Percentiles rank a stretch among this genome's conserved stretches.
phyloP scores from a whole-genome alignment of 2,113 vertebrate species.

The Limnothrissa miodon region DNA sequence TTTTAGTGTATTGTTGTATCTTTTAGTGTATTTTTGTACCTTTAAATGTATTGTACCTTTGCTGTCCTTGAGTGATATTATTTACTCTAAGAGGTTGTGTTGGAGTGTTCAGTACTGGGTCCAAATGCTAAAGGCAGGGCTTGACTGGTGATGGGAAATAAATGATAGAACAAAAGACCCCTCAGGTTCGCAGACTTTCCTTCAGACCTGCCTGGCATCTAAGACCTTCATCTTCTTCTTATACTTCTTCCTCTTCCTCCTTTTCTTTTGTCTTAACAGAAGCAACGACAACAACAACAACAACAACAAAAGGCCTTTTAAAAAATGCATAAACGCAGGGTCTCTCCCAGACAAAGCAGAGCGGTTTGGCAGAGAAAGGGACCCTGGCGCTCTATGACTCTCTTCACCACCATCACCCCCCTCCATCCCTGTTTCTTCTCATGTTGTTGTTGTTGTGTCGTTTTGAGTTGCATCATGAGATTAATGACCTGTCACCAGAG shows the following conservation, averaged over 20 bases:
- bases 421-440: background rate
- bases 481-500: constrained; percentile 45
- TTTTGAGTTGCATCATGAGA: constrained; percentile 37
- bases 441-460: constrained; percentile 16
- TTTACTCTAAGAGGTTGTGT: background rate
- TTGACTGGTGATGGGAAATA: background rate
- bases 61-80: background rate
- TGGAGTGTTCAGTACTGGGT: background rate
- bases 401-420: background rate
- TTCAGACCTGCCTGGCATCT: background rate
- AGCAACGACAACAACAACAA: constrained; percentile 21
- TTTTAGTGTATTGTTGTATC: no score
- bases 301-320: constrained; percentile 30
- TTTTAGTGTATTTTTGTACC: no score
- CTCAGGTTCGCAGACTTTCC: background rate
- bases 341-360: constrained; percentile 33
- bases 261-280: background rate
- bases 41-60: background rate
- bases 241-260: background rate
- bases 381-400: background rate
- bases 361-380: constrained; percentile 20
- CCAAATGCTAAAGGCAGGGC: background rate
- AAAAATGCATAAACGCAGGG: constrained; percentile 41
- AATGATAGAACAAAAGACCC: constrained; percentile 3
- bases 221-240: background rate